Conservation (phyloP, 2,888 invertebrate genomes). For the Drosophila austrosaltans region DNA sequence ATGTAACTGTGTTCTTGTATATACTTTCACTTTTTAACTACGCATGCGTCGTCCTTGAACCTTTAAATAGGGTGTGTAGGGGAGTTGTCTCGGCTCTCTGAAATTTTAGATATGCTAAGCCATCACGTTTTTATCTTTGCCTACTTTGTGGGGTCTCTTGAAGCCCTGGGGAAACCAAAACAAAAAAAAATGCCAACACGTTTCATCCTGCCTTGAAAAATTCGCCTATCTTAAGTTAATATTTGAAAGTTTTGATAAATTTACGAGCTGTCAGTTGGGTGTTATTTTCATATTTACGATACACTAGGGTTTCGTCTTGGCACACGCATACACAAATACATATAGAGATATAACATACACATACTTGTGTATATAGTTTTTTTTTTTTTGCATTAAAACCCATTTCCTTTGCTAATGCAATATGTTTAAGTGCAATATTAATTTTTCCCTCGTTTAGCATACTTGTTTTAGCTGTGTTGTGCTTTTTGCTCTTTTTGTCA, state of each 20-base stretch:
- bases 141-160: constrained; percentile 36
- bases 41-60: constrained; percentile 60
- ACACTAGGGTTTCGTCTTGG: neutral
- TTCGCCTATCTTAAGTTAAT: constrained; percentile 15
- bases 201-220: constrained; percentile 7
- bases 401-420: constrained; percentile 21
- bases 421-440: constrained; percentile 10
- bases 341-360: neutral
- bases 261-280: constrained; percentile 15
- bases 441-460: neutral
- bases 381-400: constrained; percentile 5
- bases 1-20: constrained; percentile 15
- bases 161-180: neutral
- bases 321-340: neutral
- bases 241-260: constrained; percentile 21
- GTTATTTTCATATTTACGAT: constrained; percentile 10
- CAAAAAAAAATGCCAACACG: constrained; percentile 14
- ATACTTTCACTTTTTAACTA: constrained; percentile 65
- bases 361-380: neutral
- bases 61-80: constrained; percentile 5
- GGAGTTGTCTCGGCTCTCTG: neutral
- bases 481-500: constrained; percentile 1
- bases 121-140: constrained; percentile 41
- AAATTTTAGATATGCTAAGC: neutral
- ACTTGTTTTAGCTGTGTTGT: neutral